These are phyloP conservation scores for Ginglymostoma cirratum DNA, from an alignment of 2,113 vertebrate genomes.

Conservation along the genomic window DNA sequence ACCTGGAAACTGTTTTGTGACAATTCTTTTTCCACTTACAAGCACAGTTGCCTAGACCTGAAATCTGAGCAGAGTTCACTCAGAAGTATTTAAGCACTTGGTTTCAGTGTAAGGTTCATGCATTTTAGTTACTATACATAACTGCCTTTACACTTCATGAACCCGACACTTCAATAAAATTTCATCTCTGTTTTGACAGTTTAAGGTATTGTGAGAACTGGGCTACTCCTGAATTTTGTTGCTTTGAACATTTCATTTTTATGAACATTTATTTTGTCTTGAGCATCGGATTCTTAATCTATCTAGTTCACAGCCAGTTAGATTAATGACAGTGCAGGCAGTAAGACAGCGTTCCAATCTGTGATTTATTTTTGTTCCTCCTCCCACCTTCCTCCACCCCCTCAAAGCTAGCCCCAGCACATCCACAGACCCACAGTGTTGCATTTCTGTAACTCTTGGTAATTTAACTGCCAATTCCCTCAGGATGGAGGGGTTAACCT, in stretches of 20 bases:
- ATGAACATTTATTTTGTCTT: slow-evolving; percentile 29
- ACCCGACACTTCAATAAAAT: neutral
- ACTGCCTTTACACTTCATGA: neutral
- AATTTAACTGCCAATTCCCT: slow-evolving; percentile 37
- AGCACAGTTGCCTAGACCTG: neutral
- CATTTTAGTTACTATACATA: neutral
- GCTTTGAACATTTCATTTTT: slow-evolving; percentile 5
- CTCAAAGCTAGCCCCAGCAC: slow-evolving; percentile 36
- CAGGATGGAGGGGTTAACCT: slow-evolving; percentile 36
- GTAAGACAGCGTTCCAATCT: neutral
- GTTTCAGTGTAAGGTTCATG: neutral
- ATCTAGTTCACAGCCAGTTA: slow-evolving; percentile 21
- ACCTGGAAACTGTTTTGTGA: neutral
- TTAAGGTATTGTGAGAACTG: neutral
- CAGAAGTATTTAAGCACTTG: neutral
- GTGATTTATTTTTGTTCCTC: slow-evolving; percentile 38
- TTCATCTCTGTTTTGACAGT: neutral
- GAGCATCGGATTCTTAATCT: slow-evolving; percentile 14
- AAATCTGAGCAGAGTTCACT: neutral
- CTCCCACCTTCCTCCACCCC: slow-evolving; percentile 18
- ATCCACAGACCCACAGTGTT: slow-evolving; percentile 38
- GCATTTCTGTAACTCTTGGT: slow-evolving; percentile 40
- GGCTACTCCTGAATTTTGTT: neutral
- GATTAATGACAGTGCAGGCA: slow-evolving; percentile 20
- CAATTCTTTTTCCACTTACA: neutral